Evolutionary conservation across 1,140 invertebrate species (phyloP), one percentile per base, ranked within the genome.

Genomic region (Gryllus bimaculatus): DNA sequence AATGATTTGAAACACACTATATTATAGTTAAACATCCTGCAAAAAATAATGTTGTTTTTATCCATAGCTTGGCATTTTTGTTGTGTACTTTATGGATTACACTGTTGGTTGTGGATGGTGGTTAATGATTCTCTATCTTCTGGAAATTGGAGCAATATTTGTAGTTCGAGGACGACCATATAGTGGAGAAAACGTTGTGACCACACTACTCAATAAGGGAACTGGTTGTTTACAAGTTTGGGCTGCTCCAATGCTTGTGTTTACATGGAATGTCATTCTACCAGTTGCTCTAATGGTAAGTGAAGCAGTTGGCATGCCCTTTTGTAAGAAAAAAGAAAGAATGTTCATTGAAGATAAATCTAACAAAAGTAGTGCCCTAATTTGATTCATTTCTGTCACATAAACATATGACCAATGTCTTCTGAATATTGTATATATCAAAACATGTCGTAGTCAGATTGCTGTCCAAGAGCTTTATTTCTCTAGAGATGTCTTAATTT

Each of bases 261-360:
- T 96, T 83, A 92, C 91, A 1, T 97, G 95, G 95, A 96, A 94
- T 84, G 93, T 96, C 8, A 87, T 95, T 77, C 84, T 96, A 79
- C 94, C 95, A 7, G 91, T 95, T 75, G 87, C 90, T 8, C 85
- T 96, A 75, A 90, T 94, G 86, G 94, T 95, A 83, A 89, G 86
- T 86, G 18, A 39, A 39, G 5, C 26, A 39, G 5, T 39, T 39
- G 26, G 26, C 26, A 39, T 39, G 26, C 5, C 5, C 26, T 39
- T 39, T 39, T 39, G 26, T 39, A 39, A 2, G 26, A 39, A 39
- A 5, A 5, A 39, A 39, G 26, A 39, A 39, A 39, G 5, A 39
- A 39, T 39, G 26, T 39, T 39, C 26, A 1, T 39, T 39, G 26
- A 39, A 39, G 1, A 39, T 39, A 39, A 39, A 5, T 39, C 26